These are phyloP conservation scores for Ammodytes dubius DNA, from an alignment of 2,113 vertebrate genomes.

Conservation along the genomic window DNA sequence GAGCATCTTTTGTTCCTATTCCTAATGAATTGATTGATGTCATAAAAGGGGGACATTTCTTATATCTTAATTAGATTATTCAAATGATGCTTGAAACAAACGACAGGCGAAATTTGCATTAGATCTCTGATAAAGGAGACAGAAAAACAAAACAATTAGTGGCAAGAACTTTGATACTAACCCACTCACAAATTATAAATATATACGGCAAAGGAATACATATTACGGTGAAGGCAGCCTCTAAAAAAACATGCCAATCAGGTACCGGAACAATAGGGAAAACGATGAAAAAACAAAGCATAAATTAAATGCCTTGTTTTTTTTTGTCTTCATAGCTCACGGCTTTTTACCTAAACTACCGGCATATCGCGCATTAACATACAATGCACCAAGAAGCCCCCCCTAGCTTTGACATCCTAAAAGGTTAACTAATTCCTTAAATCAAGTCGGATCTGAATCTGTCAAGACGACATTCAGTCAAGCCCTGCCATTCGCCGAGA, in stretches of 20 bases:
- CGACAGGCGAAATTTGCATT: constrained; percentile 49
- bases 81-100: constrained; percentile 55
- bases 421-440: constrained; percentile 86
- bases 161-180: constrained; percentile 42
- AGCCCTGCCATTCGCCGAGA: constrained; percentile 61
- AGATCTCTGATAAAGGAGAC: constrained; percentile 56
- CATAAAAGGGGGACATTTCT: constrained; percentile 48
- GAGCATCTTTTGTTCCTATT: constrained; percentile 44
- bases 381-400: constrained; percentile 60
- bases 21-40: constrained; percentile 54
- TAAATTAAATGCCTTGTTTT: constrained; percentile 46
- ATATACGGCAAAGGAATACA: constrained; percentile 1
- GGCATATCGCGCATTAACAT: constrained; percentile 62
- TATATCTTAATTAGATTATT: constrained; percentile 68
- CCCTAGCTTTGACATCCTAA: constrained; percentile 77
- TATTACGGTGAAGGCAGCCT: constrained; percentile 57
- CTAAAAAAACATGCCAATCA: constrained; percentile 54
- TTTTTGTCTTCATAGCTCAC: constrained; percentile 25
- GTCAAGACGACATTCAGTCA: constrained; percentile 71
- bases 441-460: constrained; percentile 81
- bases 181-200: constrained; percentile 48
- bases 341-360: constrained; percentile 70
- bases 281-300: constrained; percentile 60
- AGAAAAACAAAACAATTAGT: constrained; percentile 50
- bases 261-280: neutral